phyloP scores from a whole-genome alignment of 1,140 invertebrate genomes.

The Drosophila ficusphila region DNA sequence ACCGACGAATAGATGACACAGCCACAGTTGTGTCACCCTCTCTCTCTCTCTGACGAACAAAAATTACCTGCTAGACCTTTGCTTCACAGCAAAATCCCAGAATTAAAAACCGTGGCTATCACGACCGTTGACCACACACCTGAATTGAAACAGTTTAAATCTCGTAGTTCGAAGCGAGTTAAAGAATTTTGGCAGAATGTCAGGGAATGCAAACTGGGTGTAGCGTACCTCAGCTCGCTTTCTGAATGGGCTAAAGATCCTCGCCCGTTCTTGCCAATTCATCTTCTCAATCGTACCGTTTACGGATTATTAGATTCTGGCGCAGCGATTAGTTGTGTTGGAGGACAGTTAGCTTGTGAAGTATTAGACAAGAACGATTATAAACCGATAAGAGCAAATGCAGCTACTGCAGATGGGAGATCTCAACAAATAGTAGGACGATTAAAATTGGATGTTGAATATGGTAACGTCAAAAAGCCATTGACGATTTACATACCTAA shows the following conservation, averaged over 20 bases:
- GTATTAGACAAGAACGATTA: not conserved
- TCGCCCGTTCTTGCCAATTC: not conserved
- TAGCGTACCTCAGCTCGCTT: not conserved
- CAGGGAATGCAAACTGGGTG: no score
- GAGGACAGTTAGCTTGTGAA: no score
- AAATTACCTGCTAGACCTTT: not conserved
- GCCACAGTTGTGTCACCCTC: no score
- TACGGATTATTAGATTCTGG: not conserved
- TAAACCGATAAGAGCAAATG: not conserved
- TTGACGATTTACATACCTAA: not conserved
- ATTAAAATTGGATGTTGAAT: not conserved
- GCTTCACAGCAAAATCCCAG: constrained; percentile 1
- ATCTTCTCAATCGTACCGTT: not conserved
- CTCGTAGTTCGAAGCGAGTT: no score
- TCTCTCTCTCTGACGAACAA: no score
- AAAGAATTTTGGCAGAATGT: no score
- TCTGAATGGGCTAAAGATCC: not conserved
- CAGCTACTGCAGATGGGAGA: not conserved
- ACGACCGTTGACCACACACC: no score
- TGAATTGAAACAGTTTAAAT: no score
- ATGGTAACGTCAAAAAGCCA: not conserved
- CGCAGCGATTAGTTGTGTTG: not conserved
- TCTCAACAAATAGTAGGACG: not conserved
- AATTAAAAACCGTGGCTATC: not conserved
- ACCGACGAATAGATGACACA: no score